Evolutionary conservation across 2,113 vertebrate genomes (phyloP), one percentile per base, ranked within the genome.

Genomic region (Carassius gibelio): DNA sequence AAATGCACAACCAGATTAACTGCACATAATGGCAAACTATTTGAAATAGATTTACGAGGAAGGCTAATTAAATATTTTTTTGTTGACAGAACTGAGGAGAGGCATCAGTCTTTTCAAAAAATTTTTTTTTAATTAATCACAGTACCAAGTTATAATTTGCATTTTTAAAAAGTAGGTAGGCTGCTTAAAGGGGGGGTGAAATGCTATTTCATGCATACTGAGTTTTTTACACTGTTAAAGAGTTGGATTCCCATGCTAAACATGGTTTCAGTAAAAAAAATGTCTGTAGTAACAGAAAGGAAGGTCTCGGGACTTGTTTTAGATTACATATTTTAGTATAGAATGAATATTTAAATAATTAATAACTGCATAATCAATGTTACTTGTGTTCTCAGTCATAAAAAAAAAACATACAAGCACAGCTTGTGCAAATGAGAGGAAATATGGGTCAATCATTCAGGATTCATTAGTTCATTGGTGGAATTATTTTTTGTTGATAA

Each of bases 1-100:
- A 84, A 69, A 74, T 66, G 59, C 57, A 84, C 72, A 81, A 88
- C 62, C 80, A 75, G 64, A 86, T 88, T 77, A 87, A 62, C 59
- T 42, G 26, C 64, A 69, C 21, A 64, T 81, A 83, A 84, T 84
- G 55, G 61, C 48, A 81, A 87, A 88, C 74, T 10, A 87, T 88
- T 87, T 55, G 34, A 68, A 88, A 82, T 61, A 68, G 30, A n/a
- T 66, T 59, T 52, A 59, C 30, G 42, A 68, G 38, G 50, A 64
- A 52, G 75, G 52, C 23, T 42, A 71, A 82, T 77, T 48, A 66
- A 80, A 75, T 61, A 72, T 50, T 83, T 75, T n/a, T 26, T 55
- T 72, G 69, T 83, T 89, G 85, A 86, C 30, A 64, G 34, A 1
- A 7, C 1, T 71, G 68, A 42, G 4, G 36, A 71, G 36, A 71